These are phyloP conservation scores for Calephelis virginiensis DNA, from an alignment of 1,140 invertebrate genomes.

Conservation along the genomic window DNA sequence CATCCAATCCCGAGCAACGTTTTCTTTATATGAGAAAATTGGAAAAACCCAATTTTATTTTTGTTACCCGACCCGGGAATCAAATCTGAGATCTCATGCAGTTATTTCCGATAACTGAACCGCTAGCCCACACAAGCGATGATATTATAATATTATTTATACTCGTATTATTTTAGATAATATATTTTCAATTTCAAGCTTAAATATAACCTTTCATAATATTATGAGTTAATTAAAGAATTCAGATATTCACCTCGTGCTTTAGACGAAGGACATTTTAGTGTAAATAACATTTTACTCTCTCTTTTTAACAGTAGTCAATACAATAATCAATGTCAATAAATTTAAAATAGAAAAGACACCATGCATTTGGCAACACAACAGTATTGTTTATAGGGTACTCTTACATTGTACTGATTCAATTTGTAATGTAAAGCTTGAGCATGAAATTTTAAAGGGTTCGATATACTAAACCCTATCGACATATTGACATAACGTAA, in stretches of 20 bases:
- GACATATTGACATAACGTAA: conserved; percentile 64
- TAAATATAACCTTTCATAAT: no score
- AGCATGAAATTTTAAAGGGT: conserved; percentile 70
- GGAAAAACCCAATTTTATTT: no score
- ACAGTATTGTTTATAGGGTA: conserved; percentile 45
- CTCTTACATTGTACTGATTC: conserved; percentile 58
- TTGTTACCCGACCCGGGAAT: no score
- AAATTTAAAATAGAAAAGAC: conserved; percentile 36
- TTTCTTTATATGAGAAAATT: no score
- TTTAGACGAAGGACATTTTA: neutral
- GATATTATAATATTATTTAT: no score
- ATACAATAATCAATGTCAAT: conserved; percentile 30
- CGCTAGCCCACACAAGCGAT: no score
- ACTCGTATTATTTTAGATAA: no score
- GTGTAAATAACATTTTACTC: neutral
- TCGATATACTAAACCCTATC: conserved; percentile 52
- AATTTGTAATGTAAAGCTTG: conserved; percentile 67
- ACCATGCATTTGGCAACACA: conserved; percentile 46
- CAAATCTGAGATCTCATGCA: no score
- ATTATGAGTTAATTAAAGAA: no score
- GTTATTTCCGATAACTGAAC: no score
- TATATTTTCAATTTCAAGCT: no score
- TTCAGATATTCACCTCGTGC: neutral
- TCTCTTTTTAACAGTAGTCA: conserved; percentile 4
- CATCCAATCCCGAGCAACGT: no score